Conservation (phyloP, 2,888 invertebrate genomes). For the Tetanocera ferruginea region DNA sequence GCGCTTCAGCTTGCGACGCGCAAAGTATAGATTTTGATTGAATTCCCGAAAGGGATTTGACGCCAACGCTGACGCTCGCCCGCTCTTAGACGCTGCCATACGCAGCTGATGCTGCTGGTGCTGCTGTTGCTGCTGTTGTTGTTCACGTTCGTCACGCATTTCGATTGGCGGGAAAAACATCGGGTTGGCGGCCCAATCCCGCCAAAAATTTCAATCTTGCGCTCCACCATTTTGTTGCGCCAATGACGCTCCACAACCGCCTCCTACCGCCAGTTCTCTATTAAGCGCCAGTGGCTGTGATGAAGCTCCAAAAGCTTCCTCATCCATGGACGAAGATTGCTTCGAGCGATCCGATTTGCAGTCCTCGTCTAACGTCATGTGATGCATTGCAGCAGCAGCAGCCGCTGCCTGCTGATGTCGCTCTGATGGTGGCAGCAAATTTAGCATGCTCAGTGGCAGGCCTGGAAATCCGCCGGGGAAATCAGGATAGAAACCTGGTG, state of each 20-base stretch:
- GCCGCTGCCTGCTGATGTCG: constrained; percentile 72
- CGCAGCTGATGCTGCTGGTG: constrained; percentile 16
- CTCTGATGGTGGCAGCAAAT: constrained; percentile 82
- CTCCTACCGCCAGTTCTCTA: constrained; percentile 42
- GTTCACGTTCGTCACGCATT: constrained; percentile 49
- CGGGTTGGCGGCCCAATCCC: constrained; percentile 70
- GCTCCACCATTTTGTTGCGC: constrained; percentile 78
- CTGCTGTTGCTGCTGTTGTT: constrained; percentile 19
- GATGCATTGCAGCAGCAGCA: constrained; percentile 70
- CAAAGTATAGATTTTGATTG: constrained; percentile 65
- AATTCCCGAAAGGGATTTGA: constrained; percentile 60
- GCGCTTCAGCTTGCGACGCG: constrained; percentile 65
- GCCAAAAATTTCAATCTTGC: constrained; percentile 78
- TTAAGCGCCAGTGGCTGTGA: constrained; percentile 52
- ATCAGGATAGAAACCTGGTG: constrained; percentile 87
- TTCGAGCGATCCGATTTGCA: constrained; percentile 77
- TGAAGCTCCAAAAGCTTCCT: constrained; percentile 69
- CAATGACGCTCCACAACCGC: constrained; percentile 56
- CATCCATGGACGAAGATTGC: constrained; percentile 73
- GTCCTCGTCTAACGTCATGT: constrained; percentile 76
- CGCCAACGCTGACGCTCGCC: constrained; percentile 19
- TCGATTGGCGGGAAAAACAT: constrained; percentile 66
- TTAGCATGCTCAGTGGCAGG: constrained; percentile 87
- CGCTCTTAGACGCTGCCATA: constrained; percentile 49
- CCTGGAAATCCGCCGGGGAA: constrained; percentile 83